Evolutionary conservation across 2,888 invertebrate species (phyloP).

Genomic region (Megamerina dolium): DNA sequence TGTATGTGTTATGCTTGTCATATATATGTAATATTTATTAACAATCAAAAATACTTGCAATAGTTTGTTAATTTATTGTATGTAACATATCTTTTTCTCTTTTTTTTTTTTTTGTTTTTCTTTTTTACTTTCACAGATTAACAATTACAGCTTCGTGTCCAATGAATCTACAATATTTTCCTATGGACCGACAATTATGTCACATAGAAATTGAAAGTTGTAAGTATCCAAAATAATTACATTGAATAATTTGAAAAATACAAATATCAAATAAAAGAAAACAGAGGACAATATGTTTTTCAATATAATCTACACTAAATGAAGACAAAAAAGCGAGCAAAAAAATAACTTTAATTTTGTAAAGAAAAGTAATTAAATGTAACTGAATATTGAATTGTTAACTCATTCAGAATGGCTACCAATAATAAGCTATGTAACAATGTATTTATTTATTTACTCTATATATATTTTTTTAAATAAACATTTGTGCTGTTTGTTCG

Average conservation of each 20-base stretch:
- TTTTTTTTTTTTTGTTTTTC: slow-evolving; percentile 6
- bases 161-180: slow-evolving; percentile 93
- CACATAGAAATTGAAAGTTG: slow-evolving; percentile 96
- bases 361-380: too few species aligned
- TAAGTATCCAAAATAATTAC: slow-evolving; percentile 62
- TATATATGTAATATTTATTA: background rate
- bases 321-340: too few species aligned
- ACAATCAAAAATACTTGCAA: slow-evolving; percentile 1
- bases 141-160: slow-evolving; percentile 94
- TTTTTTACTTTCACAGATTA: slow-evolving; percentile 49
- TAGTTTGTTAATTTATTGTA: background rate
- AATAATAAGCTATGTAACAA: background rate
- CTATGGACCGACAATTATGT: slow-evolving; percentile 92
- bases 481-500: slow-evolving; percentile 23
- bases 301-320: slow-evolving; percentile 3
- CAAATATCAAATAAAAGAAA: background rate
- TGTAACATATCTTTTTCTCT: slow-evolving; percentile 12
- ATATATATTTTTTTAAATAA: background rate
- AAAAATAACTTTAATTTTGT: too few species aligned
- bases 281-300: background rate
- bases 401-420: slow-evolving; percentile 13
- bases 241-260: background rate
- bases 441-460: background rate
- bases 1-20: background rate
- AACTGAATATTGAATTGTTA: too few species aligned